phyloP scores from a whole-genome alignment of 2,888 invertebrate genomes.

The Auanema freiburgensis region DNA sequence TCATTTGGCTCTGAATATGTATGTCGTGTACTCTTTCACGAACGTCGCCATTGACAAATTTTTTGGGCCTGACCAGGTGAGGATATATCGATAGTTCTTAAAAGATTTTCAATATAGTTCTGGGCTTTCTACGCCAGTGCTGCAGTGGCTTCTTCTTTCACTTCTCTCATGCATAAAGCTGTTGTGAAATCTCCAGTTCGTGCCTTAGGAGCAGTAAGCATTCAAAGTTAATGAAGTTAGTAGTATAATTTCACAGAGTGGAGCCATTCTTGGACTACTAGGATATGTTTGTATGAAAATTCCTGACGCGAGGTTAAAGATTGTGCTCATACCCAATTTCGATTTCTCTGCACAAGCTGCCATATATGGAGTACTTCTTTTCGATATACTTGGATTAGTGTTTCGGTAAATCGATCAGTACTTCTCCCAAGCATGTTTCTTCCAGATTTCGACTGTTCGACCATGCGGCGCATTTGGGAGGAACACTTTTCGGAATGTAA shows the following conservation, averaged over 20 bases:
- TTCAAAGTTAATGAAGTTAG: constrained; percentile 16
- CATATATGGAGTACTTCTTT: constrained; percentile 73
- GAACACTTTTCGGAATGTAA: constrained; percentile 81
- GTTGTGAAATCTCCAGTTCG: constrained; percentile 74
- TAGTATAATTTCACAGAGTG: constrained; percentile 74
- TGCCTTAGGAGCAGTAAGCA: constrained; percentile 88
- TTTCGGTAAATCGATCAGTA: constrained; percentile 30
- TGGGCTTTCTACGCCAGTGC: constrained; percentile 84
- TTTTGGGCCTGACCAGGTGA: constrained; percentile 50
- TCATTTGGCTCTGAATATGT: constrained; percentile 93
- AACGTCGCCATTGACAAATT: constrained; percentile 62
- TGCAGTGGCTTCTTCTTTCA: constrained; percentile 75
- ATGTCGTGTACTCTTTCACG: constrained; percentile 84
- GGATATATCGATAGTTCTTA: constrained; percentile 33
- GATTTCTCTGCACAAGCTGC: constrained; percentile 77
- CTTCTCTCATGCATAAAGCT: constrained; percentile 81
- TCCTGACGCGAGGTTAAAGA: constrained; percentile 78
- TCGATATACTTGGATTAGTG: constrained; percentile 82
- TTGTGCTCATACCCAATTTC: constrained; percentile 85
- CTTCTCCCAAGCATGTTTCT: neutral
- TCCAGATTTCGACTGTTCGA: constrained; percentile 89
- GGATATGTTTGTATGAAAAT: constrained; percentile 83
- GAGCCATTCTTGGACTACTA: constrained; percentile 88
- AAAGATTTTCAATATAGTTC: constrained; percentile 71
- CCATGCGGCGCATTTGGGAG: constrained; percentile 97